phyloP scores from a whole-genome alignment of 1,140 invertebrate species.

The Hylaeus volcanicus region DNA sequence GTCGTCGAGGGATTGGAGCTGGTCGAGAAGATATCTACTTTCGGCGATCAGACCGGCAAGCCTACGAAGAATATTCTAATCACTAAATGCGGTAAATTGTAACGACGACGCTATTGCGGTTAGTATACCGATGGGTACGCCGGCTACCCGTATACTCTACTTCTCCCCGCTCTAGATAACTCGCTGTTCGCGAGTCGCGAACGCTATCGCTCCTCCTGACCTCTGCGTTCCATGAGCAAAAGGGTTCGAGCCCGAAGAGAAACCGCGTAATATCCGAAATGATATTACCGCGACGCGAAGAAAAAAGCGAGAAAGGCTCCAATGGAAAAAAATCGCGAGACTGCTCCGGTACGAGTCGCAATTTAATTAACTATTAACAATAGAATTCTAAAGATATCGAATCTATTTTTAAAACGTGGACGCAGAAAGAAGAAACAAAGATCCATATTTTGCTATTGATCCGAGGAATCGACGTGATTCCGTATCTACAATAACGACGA shows the following conservation, averaged over 20 bases:
- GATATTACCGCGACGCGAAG: slow-evolving; percentile 42
- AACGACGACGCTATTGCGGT: slow-evolving; percentile 65
- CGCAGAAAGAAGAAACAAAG: slow-evolving; percentile 62
- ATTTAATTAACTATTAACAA: slow-evolving; percentile 72
- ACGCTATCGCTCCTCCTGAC: slow-evolving; percentile 46
- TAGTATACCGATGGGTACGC: slow-evolving; percentile 37
- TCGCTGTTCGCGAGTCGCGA: slow-evolving; percentile 35
- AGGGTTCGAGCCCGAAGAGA: slow-evolving; percentile 15
- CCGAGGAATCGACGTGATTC: slow-evolving; percentile 67
- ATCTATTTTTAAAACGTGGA: slow-evolving; percentile 78
- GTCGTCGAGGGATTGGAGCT: slow-evolving; percentile 91
- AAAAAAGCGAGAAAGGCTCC: slow-evolving; percentile 49
- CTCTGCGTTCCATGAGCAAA: slow-evolving; percentile 16
- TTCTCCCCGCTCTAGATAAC: slow-evolving; percentile 60
- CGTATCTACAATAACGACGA: slow-evolving; percentile 73
- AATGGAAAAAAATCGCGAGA: slow-evolving; percentile 39
- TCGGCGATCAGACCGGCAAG: slow-evolving; percentile 88
- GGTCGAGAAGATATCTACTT: slow-evolving; percentile 89
- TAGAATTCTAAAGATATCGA: slow-evolving; percentile 78
- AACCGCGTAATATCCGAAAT: slow-evolving; percentile 48
- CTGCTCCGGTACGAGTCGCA: slow-evolving; percentile 64
- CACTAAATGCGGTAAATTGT: slow-evolving; percentile 88
- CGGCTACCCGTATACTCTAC: slow-evolving; percentile 43
- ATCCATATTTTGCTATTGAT: slow-evolving; percentile 79
- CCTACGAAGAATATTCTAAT: slow-evolving; percentile 88